Evolutionary conservation across 92 coral and sea anemone species (phyloP).

Genomic region (Palythoa caribaeorum): DNA sequence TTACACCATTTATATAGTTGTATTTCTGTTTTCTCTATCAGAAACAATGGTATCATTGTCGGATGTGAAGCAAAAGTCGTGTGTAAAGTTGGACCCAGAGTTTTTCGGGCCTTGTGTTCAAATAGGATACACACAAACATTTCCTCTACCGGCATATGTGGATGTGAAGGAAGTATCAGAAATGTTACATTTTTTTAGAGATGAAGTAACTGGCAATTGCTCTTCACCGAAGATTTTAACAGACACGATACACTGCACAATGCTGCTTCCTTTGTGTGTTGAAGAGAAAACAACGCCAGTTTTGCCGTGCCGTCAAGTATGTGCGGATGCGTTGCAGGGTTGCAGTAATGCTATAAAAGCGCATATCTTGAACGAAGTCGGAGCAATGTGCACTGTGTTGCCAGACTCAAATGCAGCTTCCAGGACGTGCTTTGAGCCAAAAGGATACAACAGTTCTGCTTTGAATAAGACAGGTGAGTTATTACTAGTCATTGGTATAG

Average conservation of each 20-base stretch:
- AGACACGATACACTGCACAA: conserved; percentile 23
- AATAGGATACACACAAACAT: conserved; percentile 27
- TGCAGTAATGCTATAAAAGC: conserved; percentile 11
- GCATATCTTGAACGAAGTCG: conserved; percentile 27
- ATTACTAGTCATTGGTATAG: not conserved
- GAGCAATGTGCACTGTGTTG: conserved; percentile 42
- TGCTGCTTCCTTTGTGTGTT: conserved; percentile 29
- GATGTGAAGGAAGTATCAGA: conserved; percentile 21
- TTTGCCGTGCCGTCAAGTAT: conserved; percentile 32
- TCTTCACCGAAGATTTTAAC: conserved; percentile 17
- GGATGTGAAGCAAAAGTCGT: not conserved
- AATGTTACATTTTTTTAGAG: conserved; percentile 10
- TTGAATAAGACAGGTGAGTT: conserved; percentile 30
- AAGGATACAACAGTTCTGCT: conserved; percentile 15
- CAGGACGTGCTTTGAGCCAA: conserved; percentile 28
- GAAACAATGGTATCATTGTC: not conserved
- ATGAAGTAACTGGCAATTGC: conserved; percentile 31
- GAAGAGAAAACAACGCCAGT: conserved; percentile 12
- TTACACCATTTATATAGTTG: not conserved
- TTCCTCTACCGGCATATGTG: conserved; percentile 22
- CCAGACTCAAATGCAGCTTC: conserved; percentile 30
- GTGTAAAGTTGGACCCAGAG: conserved; percentile 38
- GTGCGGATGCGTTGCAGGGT: conserved; percentile 15
- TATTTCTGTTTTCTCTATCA: not conserved
- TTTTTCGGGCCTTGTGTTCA: conserved; percentile 24